Base-by-base conservation (phyloP, 2,113 vertebrate species). In the Nansenia antarctica region DNA sequence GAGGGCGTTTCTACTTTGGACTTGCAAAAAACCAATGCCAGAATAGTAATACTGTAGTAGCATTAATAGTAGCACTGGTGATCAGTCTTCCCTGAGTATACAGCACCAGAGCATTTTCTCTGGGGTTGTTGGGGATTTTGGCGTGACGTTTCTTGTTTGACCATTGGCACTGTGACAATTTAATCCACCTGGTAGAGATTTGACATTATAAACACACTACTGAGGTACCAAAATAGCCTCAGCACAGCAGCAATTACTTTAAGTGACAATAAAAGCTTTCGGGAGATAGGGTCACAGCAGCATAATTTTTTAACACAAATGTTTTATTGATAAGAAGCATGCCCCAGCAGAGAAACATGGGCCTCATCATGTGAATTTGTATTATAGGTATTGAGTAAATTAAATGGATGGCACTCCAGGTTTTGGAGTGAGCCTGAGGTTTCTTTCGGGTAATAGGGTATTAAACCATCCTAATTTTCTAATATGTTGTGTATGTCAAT, bases 1-100 rank as follows among this genome's bases (percentile, higher is more conserved):
- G 72, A 88, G 76, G 87, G 88, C 74, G 85, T 87, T 88, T 60
- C 85, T 80, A 82, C 80, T 87, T 82, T 83, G 63, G 83, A 73
- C 82, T 69, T 49, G 39, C 55, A 60, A 77, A 70, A 82, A n/a
- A 82, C 75, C 1, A n/a, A 80, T 31, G 78, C 82, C 87, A 89
- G n/a, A n/a, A n/a, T n/a, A n/a, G n/a, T n/a, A n/a, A n/a, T n/a
- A n/a, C n/a, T n/a, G n/a, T n/a, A n/a, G n/a, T n/a, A 80, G 76
- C 73, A 77, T 81, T 82, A 84, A 89, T 80, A 87, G 82, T 78
- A 84, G 84, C 74, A 74, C 77, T 77, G 26, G 75, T 85, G 87
- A 89, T 89, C 85, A 87, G 77, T 85, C 85, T 73, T 72, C 42
- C 63, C 58, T 70, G 80, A 79, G 86, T 83, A 87, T 83, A 87